Conservation (phyloP, 2,797 vertebrate species). For the Lates japonicus region DNA sequence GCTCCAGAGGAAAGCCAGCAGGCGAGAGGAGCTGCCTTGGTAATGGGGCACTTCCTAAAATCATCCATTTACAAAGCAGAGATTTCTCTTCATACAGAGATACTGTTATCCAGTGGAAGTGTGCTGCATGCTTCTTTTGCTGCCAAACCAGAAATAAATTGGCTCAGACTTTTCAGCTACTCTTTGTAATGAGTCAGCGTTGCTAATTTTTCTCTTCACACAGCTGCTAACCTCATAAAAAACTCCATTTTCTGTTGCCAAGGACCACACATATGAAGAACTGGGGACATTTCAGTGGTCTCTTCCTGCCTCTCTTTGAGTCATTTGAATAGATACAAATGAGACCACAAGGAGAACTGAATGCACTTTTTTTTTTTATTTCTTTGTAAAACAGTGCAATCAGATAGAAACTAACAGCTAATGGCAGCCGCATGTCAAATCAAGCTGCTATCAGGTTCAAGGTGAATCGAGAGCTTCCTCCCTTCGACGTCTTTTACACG, state of each 20-base stretch:
- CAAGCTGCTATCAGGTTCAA: slow-evolving; percentile 73
- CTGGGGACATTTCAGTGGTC: slow-evolving; percentile 53
- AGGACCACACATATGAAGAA: slow-evolving; percentile 72
- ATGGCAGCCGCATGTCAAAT: slow-evolving; percentile 66
- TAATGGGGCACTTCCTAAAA: slow-evolving; percentile 72
- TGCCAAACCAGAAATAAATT: slow-evolving; percentile 70
- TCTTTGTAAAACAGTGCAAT: slow-evolving; percentile 57
- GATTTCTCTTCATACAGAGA: slow-evolving; percentile 53
- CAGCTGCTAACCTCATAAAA: slow-evolving; percentile 71
- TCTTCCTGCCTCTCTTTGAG: slow-evolving; percentile 74
- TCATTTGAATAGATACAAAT: slow-evolving; percentile 66
- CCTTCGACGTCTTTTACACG: slow-evolving; percentile 51
- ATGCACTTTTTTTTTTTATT: slow-evolving; percentile 48
- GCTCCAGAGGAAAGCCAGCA: slow-evolving; percentile 74
- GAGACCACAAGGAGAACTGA: slow-evolving; percentile 56
- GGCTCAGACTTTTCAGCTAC: slow-evolving; percentile 53
- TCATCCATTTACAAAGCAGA: slow-evolving; percentile 57
- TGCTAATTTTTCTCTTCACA: slow-evolving; percentile 68
- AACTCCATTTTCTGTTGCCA: slow-evolving; percentile 65
- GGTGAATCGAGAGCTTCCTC: slow-evolving; percentile 48
- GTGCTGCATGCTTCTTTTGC: slow-evolving; percentile 30
- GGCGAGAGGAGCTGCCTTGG: slow-evolving; percentile 52
- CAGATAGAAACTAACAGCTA: slow-evolving; percentile 75
- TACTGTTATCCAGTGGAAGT: slow-evolving; percentile 46
- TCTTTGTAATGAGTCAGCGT: slow-evolving; percentile 75